Conservation (phyloP, 1,140 invertebrate genomes). For the Nomia melanderi region DNA sequence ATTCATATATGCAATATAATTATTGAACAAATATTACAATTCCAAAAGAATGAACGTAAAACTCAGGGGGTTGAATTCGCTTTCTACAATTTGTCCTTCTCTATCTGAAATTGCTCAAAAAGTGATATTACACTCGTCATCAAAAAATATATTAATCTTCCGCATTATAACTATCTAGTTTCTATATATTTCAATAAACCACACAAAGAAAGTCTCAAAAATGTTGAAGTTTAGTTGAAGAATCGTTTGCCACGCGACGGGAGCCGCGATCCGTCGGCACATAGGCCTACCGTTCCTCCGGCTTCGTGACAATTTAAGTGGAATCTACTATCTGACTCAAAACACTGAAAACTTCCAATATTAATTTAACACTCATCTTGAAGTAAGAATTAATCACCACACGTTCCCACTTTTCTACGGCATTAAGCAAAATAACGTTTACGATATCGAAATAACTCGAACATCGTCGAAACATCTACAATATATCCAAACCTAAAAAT, state of each 20-base stretch:
- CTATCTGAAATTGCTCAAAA: not conserved
- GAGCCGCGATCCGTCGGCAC: conserved; percentile 67
- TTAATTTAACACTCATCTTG: not conserved
- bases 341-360: not conserved
- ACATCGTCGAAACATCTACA: too few relatives aligned
- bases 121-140: not conserved
- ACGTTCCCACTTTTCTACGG: not conserved
- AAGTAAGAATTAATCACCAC: not conserved
- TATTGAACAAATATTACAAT: too few relatives aligned
- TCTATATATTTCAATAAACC: not conserved
- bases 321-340: conserved; percentile 10
- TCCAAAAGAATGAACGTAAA: too few relatives aligned
- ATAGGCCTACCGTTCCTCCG: conserved; percentile 19
- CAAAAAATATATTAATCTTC: not conserved
- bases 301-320: not conserved
- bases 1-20: too few relatives aligned
- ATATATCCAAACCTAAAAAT: too few relatives aligned
- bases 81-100: too few relatives aligned
- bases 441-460: rapidly evolving
- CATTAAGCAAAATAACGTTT: not conserved
- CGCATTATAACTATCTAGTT: too few relatives aligned
- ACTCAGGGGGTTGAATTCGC: too few relatives aligned
- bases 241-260: conserved; percentile 61
- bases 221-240: not conserved
- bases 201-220: not conserved